phyloP scores from a whole-genome alignment of 2,888 invertebrate genomes.

The Baccha elongata region DNA sequence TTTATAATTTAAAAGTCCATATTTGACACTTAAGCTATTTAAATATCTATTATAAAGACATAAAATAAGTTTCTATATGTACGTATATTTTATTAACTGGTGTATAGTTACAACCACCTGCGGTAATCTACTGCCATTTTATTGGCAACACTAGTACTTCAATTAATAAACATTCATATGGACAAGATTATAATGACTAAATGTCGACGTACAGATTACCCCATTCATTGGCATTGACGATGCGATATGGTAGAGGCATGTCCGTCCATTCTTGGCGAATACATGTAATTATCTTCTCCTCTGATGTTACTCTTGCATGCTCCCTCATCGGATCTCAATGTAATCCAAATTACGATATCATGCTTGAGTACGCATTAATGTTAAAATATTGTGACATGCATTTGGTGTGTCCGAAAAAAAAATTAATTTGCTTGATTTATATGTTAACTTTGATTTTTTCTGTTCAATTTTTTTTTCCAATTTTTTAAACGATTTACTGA shows the following conservation, averaged over 20 bases:
- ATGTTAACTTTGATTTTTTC: constrained; percentile 16
- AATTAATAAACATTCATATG: constrained; percentile 1
- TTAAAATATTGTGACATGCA: constrained; percentile 18
- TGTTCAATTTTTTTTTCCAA: not conserved
- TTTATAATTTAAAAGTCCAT: no score
- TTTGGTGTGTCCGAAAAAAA: constrained; percentile 9
- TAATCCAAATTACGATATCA: not conserved
- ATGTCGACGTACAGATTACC: not conserved
- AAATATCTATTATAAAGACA: no score
- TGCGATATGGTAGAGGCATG: no score
- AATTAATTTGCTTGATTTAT: constrained; percentile 4
- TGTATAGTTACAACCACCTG: not conserved
- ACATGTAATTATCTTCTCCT: no score
- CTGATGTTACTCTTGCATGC: no score
- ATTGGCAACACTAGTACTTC: not conserved
- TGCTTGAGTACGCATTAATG: constrained; percentile 39
- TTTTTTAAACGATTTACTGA: no score
- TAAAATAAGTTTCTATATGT: no score
- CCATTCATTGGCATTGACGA: no score
- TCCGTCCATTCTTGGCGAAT: no score
- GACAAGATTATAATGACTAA: no score
- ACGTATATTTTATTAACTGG: not conserved
- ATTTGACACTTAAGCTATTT: no score
- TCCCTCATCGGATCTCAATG: no score
- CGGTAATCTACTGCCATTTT: constrained; percentile 4